phyloP scores from a whole-genome alignment of 2,888 invertebrate genomes.

The Tenodera sinensis region DNA sequence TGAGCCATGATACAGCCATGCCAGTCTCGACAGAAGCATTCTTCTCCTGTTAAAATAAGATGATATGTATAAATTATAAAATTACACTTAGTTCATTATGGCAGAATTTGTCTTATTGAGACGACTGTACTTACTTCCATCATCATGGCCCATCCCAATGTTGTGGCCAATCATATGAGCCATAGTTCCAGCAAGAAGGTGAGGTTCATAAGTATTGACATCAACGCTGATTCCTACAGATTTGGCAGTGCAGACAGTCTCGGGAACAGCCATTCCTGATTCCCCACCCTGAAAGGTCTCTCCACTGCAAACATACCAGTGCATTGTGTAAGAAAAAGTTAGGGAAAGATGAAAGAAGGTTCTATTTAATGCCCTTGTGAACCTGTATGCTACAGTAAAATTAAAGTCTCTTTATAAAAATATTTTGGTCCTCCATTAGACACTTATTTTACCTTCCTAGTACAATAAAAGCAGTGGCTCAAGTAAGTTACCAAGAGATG shows the following conservation, averaged over 20 bases:
- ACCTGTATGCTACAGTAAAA: no score
- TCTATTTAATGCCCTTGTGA: no score
- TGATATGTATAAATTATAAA: neutral
- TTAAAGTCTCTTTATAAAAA: no score
- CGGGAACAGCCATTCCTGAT: slow-evolving; percentile 90
- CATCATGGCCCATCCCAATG: slow-evolving; percentile 95
- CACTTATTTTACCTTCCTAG: no score
- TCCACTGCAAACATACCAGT: slow-evolving; percentile 54
- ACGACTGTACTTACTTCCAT: slow-evolving; percentile 61
- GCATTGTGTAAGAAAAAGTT: no score
- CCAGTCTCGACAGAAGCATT: slow-evolving; percentile 90
- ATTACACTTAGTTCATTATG: neutral
- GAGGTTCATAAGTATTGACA: slow-evolving; percentile 89
- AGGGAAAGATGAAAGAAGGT: no score
- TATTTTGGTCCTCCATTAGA: no score
- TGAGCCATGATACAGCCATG: slow-evolving; percentile 96
- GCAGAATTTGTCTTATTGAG: no score
- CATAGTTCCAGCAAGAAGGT: slow-evolving; percentile 92
- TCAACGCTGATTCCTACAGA: slow-evolving; percentile 93
- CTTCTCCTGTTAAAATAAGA: slow-evolving; percentile 53
- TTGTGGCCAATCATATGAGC: slow-evolving; percentile 98
- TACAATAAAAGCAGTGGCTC: no score
- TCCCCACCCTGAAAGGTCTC: slow-evolving; percentile 72
- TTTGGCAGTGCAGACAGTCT: slow-evolving; percentile 88
- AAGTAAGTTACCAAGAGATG: no score